Percentiles rank a stretch among this genome's conserved stretches.
Evolutionary conservation across 2,888 invertebrate genomes (phyloP).

Genomic region (Pseudococcus viburni): DNA sequence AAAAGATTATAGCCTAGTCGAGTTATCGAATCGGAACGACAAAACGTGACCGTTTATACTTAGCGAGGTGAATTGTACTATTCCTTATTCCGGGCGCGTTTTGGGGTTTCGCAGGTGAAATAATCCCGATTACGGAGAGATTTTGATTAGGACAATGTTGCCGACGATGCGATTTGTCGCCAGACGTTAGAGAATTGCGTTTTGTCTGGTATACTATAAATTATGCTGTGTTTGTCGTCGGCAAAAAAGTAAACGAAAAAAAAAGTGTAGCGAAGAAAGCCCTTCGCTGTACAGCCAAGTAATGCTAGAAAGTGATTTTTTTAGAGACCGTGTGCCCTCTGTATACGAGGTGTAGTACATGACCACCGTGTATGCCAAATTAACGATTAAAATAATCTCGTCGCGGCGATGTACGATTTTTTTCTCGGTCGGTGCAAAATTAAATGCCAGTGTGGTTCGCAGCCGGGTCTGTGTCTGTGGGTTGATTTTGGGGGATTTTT

Average conservation of each 20-base stretch:
- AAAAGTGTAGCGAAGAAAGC: background rate
- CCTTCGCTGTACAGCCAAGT: background rate
- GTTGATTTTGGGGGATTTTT: background rate
- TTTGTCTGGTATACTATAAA: slow-evolving; percentile 12
- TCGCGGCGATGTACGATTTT: background rate
- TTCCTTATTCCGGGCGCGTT: background rate
- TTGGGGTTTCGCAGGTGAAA: background rate
- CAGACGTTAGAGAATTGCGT: background rate
- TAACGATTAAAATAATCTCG: slow-evolving; percentile 27
- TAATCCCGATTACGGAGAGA: background rate
- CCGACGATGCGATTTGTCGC: background rate
- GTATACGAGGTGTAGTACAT: background rate
- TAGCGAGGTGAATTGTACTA: background rate
- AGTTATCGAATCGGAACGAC: background rate
- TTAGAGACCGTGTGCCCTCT: background rate
- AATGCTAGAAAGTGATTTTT: slow-evolving; percentile 11
- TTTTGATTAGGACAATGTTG: background rate
- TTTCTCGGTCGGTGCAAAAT: background rate
- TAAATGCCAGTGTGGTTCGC: background rate
- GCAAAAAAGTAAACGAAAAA: background rate
- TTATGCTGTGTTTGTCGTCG: background rate
- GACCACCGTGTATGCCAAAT: slow-evolving; percentile 31
- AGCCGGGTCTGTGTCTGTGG: background rate
- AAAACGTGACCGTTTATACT: background rate
- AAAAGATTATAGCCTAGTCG: background rate